These are phyloP conservation scores for Tonatia bakeri DNA, from an alignment of 2,113 vertebrate genomes.

Conservation along the genomic window DNA sequence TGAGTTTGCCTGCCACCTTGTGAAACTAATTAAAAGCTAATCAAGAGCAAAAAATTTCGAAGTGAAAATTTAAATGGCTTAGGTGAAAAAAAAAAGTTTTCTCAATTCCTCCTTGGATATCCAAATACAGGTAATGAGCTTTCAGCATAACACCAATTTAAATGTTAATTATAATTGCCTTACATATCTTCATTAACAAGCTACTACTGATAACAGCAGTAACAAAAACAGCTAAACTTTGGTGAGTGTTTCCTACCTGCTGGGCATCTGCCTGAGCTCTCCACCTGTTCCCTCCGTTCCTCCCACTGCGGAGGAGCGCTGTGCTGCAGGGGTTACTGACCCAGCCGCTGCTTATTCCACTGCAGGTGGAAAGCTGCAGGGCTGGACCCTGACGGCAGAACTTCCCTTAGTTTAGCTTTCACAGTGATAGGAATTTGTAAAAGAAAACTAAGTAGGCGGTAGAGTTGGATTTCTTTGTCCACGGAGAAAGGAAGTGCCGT, in stretches of 20 bases:
- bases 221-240: neutral
- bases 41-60: neutral
- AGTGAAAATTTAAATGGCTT: slow-evolving; percentile 23
- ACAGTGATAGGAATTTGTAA: neutral
- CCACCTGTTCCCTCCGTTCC: neutral
- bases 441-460: neutral
- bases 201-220: neutral
- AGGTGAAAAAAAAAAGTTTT: neutral
- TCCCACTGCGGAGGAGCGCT: neutral
- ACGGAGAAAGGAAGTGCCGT: neutral
- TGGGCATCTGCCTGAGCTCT: neutral
- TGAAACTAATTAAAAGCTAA: neutral
- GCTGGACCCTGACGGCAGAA: neutral
- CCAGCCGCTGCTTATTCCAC: neutral
- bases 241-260: neutral
- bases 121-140: neutral
- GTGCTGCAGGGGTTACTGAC: neutral
- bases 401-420: neutral
- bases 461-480: neutral
- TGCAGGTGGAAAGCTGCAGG: neutral
- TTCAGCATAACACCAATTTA: neutral
- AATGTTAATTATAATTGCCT: neutral
- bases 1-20: neutral
- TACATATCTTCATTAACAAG: neutral
- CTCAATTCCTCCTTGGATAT: neutral